Percentiles rank a stretch among this genome's conserved stretches.
phyloP scores from a whole-genome alignment of 2,797 vertebrate genomes.

The Tarsius wallacei region DNA sequence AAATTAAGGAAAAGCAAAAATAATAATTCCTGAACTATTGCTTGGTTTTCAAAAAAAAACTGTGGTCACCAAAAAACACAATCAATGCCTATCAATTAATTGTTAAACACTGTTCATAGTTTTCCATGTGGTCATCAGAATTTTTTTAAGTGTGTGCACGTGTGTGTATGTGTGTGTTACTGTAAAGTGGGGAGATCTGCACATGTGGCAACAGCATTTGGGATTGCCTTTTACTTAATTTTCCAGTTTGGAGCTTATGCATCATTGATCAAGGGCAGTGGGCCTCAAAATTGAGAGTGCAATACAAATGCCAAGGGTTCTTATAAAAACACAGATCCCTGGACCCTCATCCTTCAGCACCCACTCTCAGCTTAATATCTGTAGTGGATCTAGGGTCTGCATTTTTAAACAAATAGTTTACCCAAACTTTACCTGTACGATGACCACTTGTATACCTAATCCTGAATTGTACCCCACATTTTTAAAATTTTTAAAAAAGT shows the following conservation, averaged over 20 bases:
- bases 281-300: background rate
- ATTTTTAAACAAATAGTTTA: background rate
- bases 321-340: background rate
- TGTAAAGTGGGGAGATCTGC: background rate
- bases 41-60: background rate
- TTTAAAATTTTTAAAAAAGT: no score
- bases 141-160: background rate
- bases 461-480: no score
- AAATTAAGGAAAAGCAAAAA: constrained; percentile 29
- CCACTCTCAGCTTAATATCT: background rate
- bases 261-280: background rate
- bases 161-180: background rate
- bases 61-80: background rate
- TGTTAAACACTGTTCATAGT: background rate
- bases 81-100: background rate
- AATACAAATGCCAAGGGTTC: background rate
- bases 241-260: background rate
- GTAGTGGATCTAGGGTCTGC: background rate
- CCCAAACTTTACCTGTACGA: no score
- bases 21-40: background rate
- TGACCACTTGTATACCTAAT: no score
- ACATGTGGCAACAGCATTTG: background rate
- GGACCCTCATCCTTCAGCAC: background rate
- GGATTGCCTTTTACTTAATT: background rate
- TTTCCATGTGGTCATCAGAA: background rate